Evolutionary conservation across 1,140 invertebrate genomes (phyloP), one percentile per base, ranked within the genome.

Genomic region (Drosophila fuyamai): DNA sequence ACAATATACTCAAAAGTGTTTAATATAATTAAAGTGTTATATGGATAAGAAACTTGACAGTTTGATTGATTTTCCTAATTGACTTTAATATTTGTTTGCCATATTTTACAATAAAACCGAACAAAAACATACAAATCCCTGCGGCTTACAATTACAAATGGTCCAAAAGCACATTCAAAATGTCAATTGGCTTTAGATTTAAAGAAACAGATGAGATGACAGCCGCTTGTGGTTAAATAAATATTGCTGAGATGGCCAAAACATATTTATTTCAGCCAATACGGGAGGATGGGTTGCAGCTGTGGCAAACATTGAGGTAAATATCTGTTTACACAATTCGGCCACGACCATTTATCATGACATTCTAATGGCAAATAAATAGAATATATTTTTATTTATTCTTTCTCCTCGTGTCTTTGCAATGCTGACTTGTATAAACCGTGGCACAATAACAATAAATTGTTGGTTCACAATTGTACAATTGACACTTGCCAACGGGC

Each of bases 281-380:
- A 35, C n/a, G 13, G 16, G 35, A n/a, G 35, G 8, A 65, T 43
- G 38, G 16, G 60, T 12, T 29, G 38, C 65, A 66, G 46, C 65
- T 68, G 65, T 12, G 55, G 55, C 68, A 48, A 71, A 51, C 16
- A 71, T 59, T 71, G 44, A 55, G 51, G 70, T 62, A 63, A 68
- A 70, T 62, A 40, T 74, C 68, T 72, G 55, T 62, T 62, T 48
- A 41, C 70, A 43, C 41, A 63, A 27, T n/a, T 32, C 32, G 38
- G 44, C 29, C 51, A 44, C n/a, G 35, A 55, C 70, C 59, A 75
- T 75, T 56, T 75, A 75, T 74, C 51, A 75, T 73, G 47, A 40
- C 23, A 73, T 68, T 68, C 41, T 40, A 70, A 68, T 70, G 63
- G 14, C 63, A 70, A 55, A 56, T 70, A 70, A 70, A 70, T 70